Base-by-base conservation (phyloP, 1,140 invertebrate species). In the Camponotus floridanus region DNA sequence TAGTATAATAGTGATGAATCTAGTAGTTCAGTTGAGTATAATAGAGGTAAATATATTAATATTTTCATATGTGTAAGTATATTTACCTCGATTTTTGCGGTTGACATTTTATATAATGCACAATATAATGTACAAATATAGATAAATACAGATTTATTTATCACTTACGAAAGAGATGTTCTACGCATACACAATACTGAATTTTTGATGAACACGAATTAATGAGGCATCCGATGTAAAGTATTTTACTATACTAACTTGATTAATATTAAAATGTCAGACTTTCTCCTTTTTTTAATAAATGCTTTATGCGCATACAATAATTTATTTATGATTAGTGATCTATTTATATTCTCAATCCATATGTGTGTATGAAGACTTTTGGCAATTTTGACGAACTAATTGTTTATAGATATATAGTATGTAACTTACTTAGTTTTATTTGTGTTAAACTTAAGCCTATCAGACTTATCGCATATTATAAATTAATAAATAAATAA, bases 151-250 rank as follows among this genome's bases (percentile, higher is more conserved):
- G 39, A 70, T 90, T 89, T 87, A 89, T 90, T 90, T 67, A 76
- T 89, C 67, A 90, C 86, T 81, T 73, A 89, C 57, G 86, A 81
- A 79, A 90, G 36, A 90, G 79, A 71, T 68, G 51, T 78, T 86
- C 87, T 90, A 86, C 76, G 87, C 86, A 90, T 89, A 90, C 86
- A 90, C 81, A 88, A 59, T 87, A 90, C 67, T 89, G 36, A 81
- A 86, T 83, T 87, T 87, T 70, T 90, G 21, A 90, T 90, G 88
- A 90, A 90, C 88, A 90, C 81, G 76, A 88, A 90, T 90, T 74
- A 90, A 90, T 83, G 86, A 89, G 86, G 86, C 76, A 90, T 87
- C 57, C 65, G 76, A 89, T 87, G 70, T 78, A 87, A 87, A 87
- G 15, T 81, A 81, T 18, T 83, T 89, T 76, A 71, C 57, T 89